phyloP scores from a whole-genome alignment of 2,113 vertebrate species.

The Larimichthys crocea region DNA sequence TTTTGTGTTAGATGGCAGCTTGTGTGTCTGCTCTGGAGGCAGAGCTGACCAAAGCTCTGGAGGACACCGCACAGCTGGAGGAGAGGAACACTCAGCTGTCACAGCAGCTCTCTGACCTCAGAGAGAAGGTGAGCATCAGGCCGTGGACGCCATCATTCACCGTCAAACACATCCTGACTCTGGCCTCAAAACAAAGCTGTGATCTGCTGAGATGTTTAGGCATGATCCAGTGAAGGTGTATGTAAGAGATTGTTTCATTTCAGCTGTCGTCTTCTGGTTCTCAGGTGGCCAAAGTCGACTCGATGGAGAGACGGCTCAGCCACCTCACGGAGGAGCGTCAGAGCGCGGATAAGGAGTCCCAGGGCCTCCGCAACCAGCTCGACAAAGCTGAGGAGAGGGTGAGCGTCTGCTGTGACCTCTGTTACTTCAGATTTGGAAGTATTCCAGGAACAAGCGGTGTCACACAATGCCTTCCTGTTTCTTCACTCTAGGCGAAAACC shows the following conservation, averaged over 20 bases:
- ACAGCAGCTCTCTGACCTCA: constrained; percentile 80
- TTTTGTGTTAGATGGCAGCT: constrained; percentile 74
- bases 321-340: constrained; percentile 85
- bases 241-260: background rate
- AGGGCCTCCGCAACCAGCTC: constrained; percentile 84
- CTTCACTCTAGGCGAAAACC: constrained; percentile 82
- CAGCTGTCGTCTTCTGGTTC: background rate
- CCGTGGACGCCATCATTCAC: background rate
- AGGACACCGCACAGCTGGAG: constrained; percentile 82
- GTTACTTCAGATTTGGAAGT: background rate
- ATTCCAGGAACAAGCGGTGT: background rate
- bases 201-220: background rate
- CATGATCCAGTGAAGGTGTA: background rate
- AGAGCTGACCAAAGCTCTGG: constrained; percentile 86
- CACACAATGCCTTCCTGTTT: background rate
- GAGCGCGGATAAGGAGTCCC: constrained; percentile 83
- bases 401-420: constrained; percentile 7
- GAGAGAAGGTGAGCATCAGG: constrained; percentile 73
- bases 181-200: background rate
- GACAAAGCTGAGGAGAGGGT: constrained; percentile 87
- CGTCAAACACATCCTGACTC: background rate
- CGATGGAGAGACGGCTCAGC: constrained; percentile 83
- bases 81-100: constrained; percentile 87
- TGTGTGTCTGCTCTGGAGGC: constrained; percentile 87
- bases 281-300: constrained; percentile 83